Base-by-base conservation (phyloP, 1,140 invertebrate genomes). In the Campoletis sonorensis region DNA sequence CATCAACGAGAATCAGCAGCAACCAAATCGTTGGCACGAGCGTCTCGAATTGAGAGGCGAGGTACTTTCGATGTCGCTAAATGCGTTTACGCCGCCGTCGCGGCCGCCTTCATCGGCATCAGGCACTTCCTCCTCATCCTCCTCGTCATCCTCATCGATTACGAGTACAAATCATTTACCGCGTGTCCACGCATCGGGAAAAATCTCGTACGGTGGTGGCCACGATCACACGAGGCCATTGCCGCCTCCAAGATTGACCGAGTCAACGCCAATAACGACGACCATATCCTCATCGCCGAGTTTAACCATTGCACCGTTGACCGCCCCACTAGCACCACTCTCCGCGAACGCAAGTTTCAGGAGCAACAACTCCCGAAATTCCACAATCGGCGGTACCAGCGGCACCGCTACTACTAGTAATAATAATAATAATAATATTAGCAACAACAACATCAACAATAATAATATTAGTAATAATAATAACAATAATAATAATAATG, bases 31-130 rank as follows among this genome's bases (percentile, higher is more conserved):
- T 33, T 83, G 85, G 84, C 83, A 87, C 81, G 88, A 89, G 79
- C 83, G 85, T 83, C 84, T 87, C 82, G 87, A 89, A 82, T 77
- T 89, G 85, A 87, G 86, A 85, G 87, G 85, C 72, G 81, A 82
- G 79, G 61, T 23, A 21, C 23, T 86, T 81, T 87, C 88, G 83
- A 91, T 91, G 91, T 91, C 89, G 84, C 89, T 87, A 81, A 89
- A 90, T 89, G 89, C 88, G 85, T 85, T 87, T 73, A 79, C 87
- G 89, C 87, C 89, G 88, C 90, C 86, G 79, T 88, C 90, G 88
- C 89, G 91, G 89, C 87, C 87, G 81, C 92, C 91, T 72, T 88
- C 89, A 79, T 88, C 90, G 83, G 91, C 90, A 68, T 88, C 87
- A 82, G 80, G 80, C 84, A 86, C 77, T 37, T 51, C 86, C 5